These are phyloP conservation scores for Tachina lurida DNA, from an alignment of 2,888 invertebrate species.

Conservation along the genomic window DNA sequence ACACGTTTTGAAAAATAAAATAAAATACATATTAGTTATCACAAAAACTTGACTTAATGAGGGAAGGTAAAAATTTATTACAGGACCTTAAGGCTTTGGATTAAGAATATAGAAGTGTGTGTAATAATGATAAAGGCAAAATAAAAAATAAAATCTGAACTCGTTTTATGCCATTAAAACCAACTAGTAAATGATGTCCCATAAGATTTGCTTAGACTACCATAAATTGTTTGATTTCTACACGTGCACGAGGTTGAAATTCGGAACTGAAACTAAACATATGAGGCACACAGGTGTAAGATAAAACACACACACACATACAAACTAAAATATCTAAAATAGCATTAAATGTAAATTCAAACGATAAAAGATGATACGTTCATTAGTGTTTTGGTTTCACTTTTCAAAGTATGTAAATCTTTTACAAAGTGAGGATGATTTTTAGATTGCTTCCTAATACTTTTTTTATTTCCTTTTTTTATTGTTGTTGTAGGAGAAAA, in stretches of 20 bases:
- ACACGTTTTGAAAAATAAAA: constrained; percentile 23
- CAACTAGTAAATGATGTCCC: constrained; percentile 69
- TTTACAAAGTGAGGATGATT: constrained; percentile 49
- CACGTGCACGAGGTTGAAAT: constrained; percentile 61
- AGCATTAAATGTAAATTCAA: constrained; percentile 63
- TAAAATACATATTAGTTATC: not conserved
- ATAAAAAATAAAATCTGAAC: constrained; percentile 14
- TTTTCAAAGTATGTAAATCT: constrained; percentile 14
- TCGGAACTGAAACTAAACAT: constrained; percentile 24
- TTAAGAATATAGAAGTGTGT: not conserved
- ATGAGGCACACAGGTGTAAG: not conserved
- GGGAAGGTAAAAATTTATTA: constrained; percentile 66
- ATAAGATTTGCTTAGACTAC: constrained; percentile 67
- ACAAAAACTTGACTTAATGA: constrained; percentile 44
- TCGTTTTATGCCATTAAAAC: constrained; percentile 56
- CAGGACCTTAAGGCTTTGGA: constrained; percentile 41
- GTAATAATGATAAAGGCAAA: not conserved
- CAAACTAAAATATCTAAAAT: constrained; percentile 29
- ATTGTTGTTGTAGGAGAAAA: constrained; percentile 37
- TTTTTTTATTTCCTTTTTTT: constrained; percentile 20
- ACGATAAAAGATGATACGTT: constrained; percentile 30
- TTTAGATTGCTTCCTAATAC: constrained; percentile 52
- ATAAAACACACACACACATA: not conserved
- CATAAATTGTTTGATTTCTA: constrained; percentile 62
- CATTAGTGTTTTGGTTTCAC: constrained; percentile 1